phyloP scores from a whole-genome alignment of 2,113 vertebrate species.

The Oncorhynchus mykiss region DNA sequence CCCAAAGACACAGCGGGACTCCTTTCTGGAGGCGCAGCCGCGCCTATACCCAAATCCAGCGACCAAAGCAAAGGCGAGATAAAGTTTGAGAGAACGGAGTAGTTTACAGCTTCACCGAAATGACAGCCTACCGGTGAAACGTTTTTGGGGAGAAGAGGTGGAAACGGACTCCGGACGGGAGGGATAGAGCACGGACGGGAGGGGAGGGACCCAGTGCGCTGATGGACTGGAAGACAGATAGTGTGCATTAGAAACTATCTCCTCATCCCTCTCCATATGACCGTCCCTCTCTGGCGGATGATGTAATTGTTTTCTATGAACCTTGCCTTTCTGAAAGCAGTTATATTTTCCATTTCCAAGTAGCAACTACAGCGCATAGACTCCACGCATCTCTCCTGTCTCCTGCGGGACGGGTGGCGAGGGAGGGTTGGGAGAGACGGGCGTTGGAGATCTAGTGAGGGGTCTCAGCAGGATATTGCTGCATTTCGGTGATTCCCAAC shows the following conservation, averaged over 20 bases:
- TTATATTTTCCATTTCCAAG: slow-evolving; percentile 20
- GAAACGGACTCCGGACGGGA: slow-evolving; percentile 23
- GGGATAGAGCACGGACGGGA: slow-evolving; percentile 55
- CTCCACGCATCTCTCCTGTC: slow-evolving; percentile 32
- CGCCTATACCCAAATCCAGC: slow-evolving; percentile 47
- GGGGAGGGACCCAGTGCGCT: slow-evolving; percentile 59
- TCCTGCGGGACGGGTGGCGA: slow-evolving; percentile 17
- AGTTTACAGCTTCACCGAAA: slow-evolving; percentile 24
- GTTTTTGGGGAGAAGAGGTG: slow-evolving; percentile 23
- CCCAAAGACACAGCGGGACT: slow-evolving; percentile 63
- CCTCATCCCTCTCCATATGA: slow-evolving; percentile 36
- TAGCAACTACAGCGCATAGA: slow-evolving; percentile 10
- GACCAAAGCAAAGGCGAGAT: slow-evolving; percentile 28
- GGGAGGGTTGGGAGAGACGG: slow-evolving; percentile 26
- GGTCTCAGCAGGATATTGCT: slow-evolving; percentile 49
- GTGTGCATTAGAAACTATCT: slow-evolving; percentile 30
- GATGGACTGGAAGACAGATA: slow-evolving; percentile 67
- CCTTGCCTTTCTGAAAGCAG: slow-evolving; percentile 2
- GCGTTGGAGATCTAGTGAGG: slow-evolving; percentile 45
- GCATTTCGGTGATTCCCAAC: slow-evolving; percentile 20
- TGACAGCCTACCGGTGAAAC: neutral
- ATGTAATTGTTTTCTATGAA: slow-evolving; percentile 61
- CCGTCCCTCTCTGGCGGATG: slow-evolving; percentile 46
- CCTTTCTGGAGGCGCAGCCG: slow-evolving; percentile 56
- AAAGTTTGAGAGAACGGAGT: slow-evolving; percentile 32